Conservation (phyloP, 2,113 vertebrate genomes). For the Onychostoma macrolepis region DNA sequence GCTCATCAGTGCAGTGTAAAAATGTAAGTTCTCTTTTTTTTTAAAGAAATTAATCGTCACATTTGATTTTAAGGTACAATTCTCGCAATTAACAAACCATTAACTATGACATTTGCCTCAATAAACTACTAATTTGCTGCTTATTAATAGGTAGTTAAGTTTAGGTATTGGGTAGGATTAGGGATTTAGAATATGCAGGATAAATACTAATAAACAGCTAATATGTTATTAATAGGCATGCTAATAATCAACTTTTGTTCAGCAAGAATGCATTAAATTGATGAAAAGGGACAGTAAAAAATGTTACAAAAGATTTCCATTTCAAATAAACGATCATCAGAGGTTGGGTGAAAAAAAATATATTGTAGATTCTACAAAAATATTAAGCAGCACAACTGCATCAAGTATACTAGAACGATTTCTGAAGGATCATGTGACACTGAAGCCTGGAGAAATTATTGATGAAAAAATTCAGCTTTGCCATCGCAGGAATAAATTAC, state of each 20-base stretch:
- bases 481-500: background rate
- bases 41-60: background rate
- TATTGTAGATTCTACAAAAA: background rate
- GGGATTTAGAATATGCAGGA: too few relatives aligned
- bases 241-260: background rate
- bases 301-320: background rate
- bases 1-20: background rate
- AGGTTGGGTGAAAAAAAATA: background rate
- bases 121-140: too few relatives aligned
- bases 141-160: too few relatives aligned
- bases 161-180: too few relatives aligned
- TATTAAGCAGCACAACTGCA: background rate
- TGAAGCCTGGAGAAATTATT: background rate
- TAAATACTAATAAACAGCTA: too few relatives aligned
- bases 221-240: too few relatives aligned
- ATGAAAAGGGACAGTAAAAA: background rate
- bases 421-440: background rate
- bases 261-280: background rate
- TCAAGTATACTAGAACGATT: background rate
- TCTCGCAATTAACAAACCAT: too few relatives aligned
- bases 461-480: background rate
- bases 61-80: too few relatives aligned
- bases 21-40: background rate
- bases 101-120: too few relatives aligned
- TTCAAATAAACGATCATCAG: background rate